These are phyloP conservation scores for Cyphomyrus discorhynchus DNA, from an alignment of 2,113 vertebrate species.

Conservation along the genomic window DNA sequence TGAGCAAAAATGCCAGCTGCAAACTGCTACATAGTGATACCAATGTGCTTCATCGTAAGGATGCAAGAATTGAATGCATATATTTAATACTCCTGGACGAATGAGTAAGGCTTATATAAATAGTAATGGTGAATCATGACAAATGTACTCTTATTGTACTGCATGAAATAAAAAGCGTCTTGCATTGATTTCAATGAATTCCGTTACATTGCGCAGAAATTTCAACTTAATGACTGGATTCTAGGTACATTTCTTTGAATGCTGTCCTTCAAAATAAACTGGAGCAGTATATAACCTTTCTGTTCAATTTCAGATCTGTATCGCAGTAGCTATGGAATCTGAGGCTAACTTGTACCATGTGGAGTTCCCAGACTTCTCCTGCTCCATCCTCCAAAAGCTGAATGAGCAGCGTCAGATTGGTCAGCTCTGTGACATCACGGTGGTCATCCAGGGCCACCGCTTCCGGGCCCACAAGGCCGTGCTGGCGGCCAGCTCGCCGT, in stretches of 20 bases:
- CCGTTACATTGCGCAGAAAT: neutral
- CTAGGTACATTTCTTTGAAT: neutral
- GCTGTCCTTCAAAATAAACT: neutral
- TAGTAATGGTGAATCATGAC: neutral
- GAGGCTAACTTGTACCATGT: slow-evolving; percentile 75
- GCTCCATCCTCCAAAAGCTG: slow-evolving; percentile 75
- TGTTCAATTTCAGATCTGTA: slow-evolving; percentile 38
- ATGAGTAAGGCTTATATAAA: neutral
- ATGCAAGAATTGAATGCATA: neutral
- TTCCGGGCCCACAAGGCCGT: slow-evolving; percentile 81
- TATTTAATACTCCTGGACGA: neutral
- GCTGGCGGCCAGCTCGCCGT: slow-evolving; percentile 79
- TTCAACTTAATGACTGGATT: neutral
- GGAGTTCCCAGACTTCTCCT: slow-evolving; percentile 82
- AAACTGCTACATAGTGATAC: neutral
- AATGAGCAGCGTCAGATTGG: slow-evolving; percentile 81
- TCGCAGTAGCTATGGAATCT: slow-evolving; percentile 72
- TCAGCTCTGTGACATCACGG: slow-evolving; percentile 77
- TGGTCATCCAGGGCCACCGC: slow-evolving; percentile 76
- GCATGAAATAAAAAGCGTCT: neutral
- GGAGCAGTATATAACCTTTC: neutral
- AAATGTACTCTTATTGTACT: neutral
- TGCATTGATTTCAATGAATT: neutral
- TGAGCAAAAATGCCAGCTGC: neutral
- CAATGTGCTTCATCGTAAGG: neutral